Percentiles rank a stretch among this genome's conserved stretches.
Evolutionary conservation across 2,113 vertebrate species (phyloP).

Genomic region (Oreocharis arfaki): DNA sequence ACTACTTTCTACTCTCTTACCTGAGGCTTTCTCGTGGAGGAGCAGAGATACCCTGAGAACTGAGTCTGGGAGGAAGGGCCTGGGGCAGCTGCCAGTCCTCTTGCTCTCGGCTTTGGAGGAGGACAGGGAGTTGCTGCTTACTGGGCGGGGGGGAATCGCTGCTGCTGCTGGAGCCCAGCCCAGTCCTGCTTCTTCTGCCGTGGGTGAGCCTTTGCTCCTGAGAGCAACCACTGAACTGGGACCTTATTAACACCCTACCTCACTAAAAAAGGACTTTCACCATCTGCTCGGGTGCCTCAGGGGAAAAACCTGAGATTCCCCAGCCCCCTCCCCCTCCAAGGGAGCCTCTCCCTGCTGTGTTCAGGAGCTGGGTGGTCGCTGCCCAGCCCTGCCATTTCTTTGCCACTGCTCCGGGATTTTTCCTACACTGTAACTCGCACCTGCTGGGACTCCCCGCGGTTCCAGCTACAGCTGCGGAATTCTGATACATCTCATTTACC

Average conservation of each 20-base stretch:
- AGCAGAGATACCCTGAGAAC: neutral
- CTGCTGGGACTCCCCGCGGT: too few species aligned
- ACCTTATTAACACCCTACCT: too few species aligned
- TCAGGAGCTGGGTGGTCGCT: neutral
- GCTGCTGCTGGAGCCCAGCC: too few species aligned
- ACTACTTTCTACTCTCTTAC: neutral
- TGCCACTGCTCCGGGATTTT: neutral
- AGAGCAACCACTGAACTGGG: too few species aligned
- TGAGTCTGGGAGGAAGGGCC: neutral
- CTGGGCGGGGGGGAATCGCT: too few species aligned
- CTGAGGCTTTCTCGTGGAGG: neutral
- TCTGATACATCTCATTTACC: too few species aligned
- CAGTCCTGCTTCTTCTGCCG: too few species aligned
- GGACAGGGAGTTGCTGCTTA: neutral
- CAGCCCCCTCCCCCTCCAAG: too few species aligned
- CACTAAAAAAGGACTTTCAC: neutral
- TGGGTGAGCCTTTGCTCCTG: too few species aligned
- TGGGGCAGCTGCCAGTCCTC: neutral
- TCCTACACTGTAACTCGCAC: too few species aligned
- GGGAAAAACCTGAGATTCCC: neutral
- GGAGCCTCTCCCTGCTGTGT: neutral
- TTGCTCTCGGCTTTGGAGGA: neutral
- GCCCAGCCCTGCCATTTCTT: neutral
- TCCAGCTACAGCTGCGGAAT: too few species aligned
- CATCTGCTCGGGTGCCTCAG: too few species aligned